Base-by-base conservation (phyloP, 2,113 vertebrate species). In the Prionailurus bengalensis region DNA sequence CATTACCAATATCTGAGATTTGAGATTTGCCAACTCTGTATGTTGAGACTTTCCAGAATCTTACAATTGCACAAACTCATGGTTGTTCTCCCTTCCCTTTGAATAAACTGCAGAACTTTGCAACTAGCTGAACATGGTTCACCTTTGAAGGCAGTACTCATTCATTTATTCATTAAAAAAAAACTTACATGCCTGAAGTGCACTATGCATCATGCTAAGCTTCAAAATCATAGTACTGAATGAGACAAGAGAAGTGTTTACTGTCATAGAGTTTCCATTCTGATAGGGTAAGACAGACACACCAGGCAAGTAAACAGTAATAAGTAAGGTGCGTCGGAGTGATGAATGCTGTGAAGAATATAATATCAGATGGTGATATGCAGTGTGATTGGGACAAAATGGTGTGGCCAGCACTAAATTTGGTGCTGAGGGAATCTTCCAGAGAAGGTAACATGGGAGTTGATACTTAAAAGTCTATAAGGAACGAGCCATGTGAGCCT, bases 11-110 rank as follows among this genome's bases (percentile, higher is more conserved):
- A 96, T 58, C 74, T 83, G 7, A 39, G 90, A 31, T 78, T 95
- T 89, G 39, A 48, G 48, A 15, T 85, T 83, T 51, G 71, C 94
- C 76, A 78, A 27, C 55, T 13, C 21, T 36, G 66, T 73, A 16
- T 58, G 73, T 23, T 97, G 87, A 95, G 65, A 61, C 83, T 91
- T 85, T 79, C 84, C 97, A 92, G 96, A 90, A 80, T 92, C 94
- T 90, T 68, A 1, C 14, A 11, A 48, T 78, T 42, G n/a, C 21
- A 53, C 65, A 39, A 39, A 51, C 45, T 21, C 5, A 19, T 63
- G n/a, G 33, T 70, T 89, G 33, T 70, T 89, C 87, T 86, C 82
- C 79, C 19, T 51, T 86, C 82, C 79, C 19, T 51, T 48, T 42
- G 78, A 86, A 71, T 73, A 78, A 86, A 90, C 7, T 5, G 19